A percentile compares a stretch with the other conserved stretches of the same genome.
Conservation (phyloP, 2,888 invertebrate species). For the Drosophila prolongata region DNA sequence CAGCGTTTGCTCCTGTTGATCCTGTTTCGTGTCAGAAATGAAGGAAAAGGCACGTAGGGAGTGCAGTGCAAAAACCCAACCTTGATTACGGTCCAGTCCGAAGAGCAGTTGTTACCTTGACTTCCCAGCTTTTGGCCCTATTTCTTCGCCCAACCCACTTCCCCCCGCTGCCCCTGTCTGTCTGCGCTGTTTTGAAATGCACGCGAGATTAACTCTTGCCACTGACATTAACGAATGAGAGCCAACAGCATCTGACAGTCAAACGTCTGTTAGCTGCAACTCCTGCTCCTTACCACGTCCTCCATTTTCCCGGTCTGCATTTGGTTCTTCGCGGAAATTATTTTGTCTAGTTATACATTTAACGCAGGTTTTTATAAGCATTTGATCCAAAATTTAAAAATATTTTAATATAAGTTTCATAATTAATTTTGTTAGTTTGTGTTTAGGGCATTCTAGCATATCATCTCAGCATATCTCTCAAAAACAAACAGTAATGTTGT, state of each 20-base stretch:
- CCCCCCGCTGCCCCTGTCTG: slow-evolving; percentile 13
- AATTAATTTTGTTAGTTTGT: too few relatives aligned
- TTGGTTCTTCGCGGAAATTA: not conserved
- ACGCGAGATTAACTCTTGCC: slow-evolving; percentile 79
- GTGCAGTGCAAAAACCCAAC: slow-evolving; percentile 45
- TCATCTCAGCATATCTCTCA: too few relatives aligned
- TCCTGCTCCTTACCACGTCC: slow-evolving; percentile 50
- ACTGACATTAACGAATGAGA: slow-evolving; percentile 80
- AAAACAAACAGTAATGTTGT: too few relatives aligned
- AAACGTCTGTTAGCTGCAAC: slow-evolving; percentile 80
- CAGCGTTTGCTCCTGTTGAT: slow-evolving; percentile 43
- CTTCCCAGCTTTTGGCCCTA: slow-evolving; percentile 10
- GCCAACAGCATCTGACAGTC: slow-evolving; percentile 80
- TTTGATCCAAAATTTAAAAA: too few relatives aligned
- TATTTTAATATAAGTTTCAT: too few relatives aligned
- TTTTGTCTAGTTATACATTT: not conserved
- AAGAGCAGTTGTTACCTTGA: slow-evolving; percentile 66
- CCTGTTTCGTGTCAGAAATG: slow-evolving; percentile 26
- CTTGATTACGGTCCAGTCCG: slow-evolving; percentile 69
- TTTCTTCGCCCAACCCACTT: slow-evolving; percentile 8
- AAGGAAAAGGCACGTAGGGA: slow-evolving; percentile 7
- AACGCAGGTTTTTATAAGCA: too few relatives aligned
- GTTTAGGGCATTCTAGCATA: too few relatives aligned
- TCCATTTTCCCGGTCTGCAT: not conserved
- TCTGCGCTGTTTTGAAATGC: slow-evolving; percentile 70